Conservation (phyloP, 2,797 vertebrate genomes). For the Buceros bicornis region DNA sequence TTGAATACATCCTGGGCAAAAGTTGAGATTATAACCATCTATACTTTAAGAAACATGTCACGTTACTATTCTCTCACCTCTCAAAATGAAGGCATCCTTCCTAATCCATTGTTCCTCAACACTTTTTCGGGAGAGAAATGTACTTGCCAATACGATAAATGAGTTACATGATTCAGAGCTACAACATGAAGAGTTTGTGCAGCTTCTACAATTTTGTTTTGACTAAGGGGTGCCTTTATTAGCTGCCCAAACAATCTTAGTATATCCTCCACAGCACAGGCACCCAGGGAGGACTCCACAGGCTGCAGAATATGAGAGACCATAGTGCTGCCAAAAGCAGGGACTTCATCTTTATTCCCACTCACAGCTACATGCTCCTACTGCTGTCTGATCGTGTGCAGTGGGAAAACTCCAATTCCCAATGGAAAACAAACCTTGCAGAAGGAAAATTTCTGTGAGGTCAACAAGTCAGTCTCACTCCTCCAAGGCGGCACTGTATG, state of each 20-base stretch:
- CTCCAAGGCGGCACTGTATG: neutral
- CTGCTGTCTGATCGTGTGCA: neutral
- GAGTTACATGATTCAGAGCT: neutral
- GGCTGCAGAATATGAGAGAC: neutral
- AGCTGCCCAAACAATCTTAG: neutral
- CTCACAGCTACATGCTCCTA: neutral
- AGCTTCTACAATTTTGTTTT: neutral
- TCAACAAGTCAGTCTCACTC: neutral
- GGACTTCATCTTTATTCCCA: neutral
- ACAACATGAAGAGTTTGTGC: neutral
- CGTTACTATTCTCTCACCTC: neutral
- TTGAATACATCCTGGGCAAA: neutral
- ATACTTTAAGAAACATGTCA: neutral
- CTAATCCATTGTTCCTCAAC: neutral
- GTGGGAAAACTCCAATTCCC: neutral
- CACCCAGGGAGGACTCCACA: neutral
- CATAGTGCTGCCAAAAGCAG: accelerated
- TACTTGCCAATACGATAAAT: neutral
- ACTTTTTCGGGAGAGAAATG: neutral
- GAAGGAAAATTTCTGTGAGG: neutral
- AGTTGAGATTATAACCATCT: neutral
- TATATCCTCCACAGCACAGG: neutral
- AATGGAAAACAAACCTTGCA: neutral
- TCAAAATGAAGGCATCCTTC: neutral
- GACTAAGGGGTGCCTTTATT: neutral